These are phyloP conservation scores for Epinephelus cyanopodus DNA, from an alignment of 2,113 vertebrate genomes.

Conservation along the genomic window DNA sequence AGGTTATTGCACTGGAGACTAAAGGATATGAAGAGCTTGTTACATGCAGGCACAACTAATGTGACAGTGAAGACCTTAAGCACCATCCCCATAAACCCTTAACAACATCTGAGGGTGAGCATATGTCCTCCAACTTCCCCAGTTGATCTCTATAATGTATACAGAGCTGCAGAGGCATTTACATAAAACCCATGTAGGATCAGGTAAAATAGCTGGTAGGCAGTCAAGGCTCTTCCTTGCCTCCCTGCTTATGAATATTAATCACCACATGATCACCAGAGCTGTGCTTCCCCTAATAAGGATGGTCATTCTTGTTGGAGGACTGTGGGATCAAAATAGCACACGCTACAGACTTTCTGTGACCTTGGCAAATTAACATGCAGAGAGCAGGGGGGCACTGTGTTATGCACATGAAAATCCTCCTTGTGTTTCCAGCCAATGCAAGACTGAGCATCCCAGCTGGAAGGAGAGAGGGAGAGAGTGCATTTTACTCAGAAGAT, in stretches of 20 bases:
- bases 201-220: slow-evolving; percentile 65
- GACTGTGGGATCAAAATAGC: slow-evolving; percentile 56
- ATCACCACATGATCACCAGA: slow-evolving; percentile 59
- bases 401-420: slow-evolving; percentile 27
- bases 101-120: slow-evolving; percentile 56
- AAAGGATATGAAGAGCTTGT: slow-evolving; percentile 37
- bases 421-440: slow-evolving; percentile 37
- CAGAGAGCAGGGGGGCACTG: slow-evolving; percentile 47
- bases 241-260: slow-evolving; percentile 72
- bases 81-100: slow-evolving; percentile 43
- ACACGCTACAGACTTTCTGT: slow-evolving; percentile 39
- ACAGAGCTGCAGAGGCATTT: slow-evolving; percentile 63
- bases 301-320: slow-evolving; percentile 37
- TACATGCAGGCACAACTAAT: slow-evolving; percentile 46
- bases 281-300: slow-evolving; percentile 46
- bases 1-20: slow-evolving; percentile 24
- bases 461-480: slow-evolving; percentile 6
- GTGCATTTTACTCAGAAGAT: slow-evolving; percentile 35
- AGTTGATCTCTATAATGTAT: slow-evolving; percentile 72
- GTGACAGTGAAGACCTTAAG: slow-evolving; percentile 56
- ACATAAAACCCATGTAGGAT: slow-evolving; percentile 68
- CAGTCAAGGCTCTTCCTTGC: slow-evolving; percentile 31
- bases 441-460: slow-evolving; percentile 27
- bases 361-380: slow-evolving; percentile 68
- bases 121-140: slow-evolving; percentile 55